Conservation (phyloP, 2,113 vertebrate species). For the Alectura lathami region DNA sequence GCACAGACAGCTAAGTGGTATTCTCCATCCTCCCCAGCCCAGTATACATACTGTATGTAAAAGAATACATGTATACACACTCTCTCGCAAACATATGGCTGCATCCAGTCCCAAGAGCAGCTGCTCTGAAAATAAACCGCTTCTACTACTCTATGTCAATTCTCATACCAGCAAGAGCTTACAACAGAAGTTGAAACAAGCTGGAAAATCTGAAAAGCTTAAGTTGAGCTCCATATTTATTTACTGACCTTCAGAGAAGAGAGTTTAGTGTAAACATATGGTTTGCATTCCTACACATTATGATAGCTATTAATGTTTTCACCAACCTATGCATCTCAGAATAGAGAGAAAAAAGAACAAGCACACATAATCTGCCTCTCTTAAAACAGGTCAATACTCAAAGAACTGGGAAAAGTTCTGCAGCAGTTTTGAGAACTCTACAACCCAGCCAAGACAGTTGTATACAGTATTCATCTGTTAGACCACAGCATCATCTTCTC, state of each 20-base stretch:
- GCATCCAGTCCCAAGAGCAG: not conserved
- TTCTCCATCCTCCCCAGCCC: not conserved
- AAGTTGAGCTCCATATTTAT: not conserved
- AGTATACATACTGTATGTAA: not conserved
- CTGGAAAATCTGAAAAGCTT: not conserved
- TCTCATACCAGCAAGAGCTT: not conserved
- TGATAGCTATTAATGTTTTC: not conserved
- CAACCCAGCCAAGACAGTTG: not conserved
- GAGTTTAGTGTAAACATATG: too few species aligned
- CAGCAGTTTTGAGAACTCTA: not conserved
- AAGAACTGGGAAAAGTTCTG: not conserved
- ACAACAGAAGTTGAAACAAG: not conserved
- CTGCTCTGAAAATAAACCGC: not conserved
- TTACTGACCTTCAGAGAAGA: not conserved
- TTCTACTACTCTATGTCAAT: not conserved
- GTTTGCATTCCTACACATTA: not conserved
- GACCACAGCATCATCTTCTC: fast-evolving
- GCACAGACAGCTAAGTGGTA: not conserved
- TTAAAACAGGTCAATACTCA: not conserved
- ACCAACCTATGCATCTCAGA: not conserved
- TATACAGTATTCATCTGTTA: not conserved
- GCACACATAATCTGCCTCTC: not conserved
- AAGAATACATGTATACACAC: not conserved
- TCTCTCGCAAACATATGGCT: not conserved
- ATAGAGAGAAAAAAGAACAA: not conserved